These are phyloP conservation scores for Henicopernis longicauda DNA, from an alignment of 2,113 vertebrate species.

Conservation along the genomic window DNA sequence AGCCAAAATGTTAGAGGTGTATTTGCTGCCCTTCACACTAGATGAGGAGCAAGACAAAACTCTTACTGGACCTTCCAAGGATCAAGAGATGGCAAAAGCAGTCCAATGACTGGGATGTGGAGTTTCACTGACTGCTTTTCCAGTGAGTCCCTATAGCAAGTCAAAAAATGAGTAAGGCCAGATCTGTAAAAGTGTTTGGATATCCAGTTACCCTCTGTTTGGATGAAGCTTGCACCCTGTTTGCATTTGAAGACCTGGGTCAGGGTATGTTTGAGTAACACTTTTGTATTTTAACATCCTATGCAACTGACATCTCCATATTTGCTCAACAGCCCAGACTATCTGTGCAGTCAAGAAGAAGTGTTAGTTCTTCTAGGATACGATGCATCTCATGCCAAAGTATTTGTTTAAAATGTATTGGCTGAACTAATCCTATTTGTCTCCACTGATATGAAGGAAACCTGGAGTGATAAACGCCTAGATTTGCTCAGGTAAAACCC, in stretches of 20 bases:
- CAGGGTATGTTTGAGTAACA: not conserved
- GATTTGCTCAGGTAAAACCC: not conserved
- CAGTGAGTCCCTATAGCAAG: accelerated
- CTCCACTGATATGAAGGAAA: not conserved
- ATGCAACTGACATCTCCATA: accelerated
- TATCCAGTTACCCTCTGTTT: not conserved
- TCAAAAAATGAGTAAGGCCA: not conserved
- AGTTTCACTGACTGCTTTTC: not conserved
- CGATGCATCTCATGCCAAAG: not conserved
- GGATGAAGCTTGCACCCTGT: not conserved
- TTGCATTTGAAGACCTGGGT: not conserved
- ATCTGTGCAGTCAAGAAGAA: no score
- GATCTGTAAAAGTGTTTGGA: not conserved
- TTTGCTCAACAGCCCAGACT: not conserved
- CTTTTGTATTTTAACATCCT: not conserved
- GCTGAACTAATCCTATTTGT: not conserved
- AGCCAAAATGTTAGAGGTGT: not conserved
- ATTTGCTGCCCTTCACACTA: not conserved
- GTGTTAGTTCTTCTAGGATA: not conserved
- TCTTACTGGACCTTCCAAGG: not conserved
- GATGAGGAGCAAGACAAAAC: not conserved
- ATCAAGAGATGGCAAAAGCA: not conserved
- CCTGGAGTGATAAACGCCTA: not conserved
- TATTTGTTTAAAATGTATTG: not conserved
- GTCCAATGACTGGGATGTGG: not conserved